A percentile compares a stretch with the other conserved stretches of the same genome.
phyloP scores from a whole-genome alignment of 2,113 vertebrate genomes.

The Tympanuchus pallidicinctus region DNA sequence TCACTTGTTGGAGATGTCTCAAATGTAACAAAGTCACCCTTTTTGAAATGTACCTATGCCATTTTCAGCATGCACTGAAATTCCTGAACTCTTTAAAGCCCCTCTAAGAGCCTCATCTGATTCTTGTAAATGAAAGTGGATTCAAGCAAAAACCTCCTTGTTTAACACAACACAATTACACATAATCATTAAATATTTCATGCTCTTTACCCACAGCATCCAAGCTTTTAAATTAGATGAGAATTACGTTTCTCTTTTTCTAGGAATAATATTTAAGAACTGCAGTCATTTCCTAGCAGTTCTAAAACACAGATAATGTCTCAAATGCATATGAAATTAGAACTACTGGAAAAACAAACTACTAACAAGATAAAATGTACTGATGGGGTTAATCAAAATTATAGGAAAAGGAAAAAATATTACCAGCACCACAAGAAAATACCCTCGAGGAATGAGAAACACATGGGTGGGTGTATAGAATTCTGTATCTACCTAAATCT shows the following conservation, averaged over 20 bases:
- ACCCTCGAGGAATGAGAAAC: not conserved
- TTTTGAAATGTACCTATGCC: not conserved
- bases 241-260: not conserved
- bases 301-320: not conserved
- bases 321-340: not conserved
- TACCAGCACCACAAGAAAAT: not conserved
- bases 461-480: not conserved
- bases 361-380: not conserved
- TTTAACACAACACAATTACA: not conserved
- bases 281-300: not conserved
- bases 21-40: not conserved
- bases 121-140: not conserved
- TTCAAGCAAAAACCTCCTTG: not conserved
- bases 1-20: not conserved
- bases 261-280: not conserved
- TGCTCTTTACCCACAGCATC: not conserved
- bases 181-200: not conserved
- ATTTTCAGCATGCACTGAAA: not conserved
- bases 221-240: not conserved
- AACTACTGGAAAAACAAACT: not conserved
- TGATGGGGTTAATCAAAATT: not conserved
- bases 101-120: not conserved
- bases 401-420: not conserved
- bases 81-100: not conserved
- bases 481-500: not conserved